Percentiles rank a stretch among this genome's conserved stretches.
Conservation (phyloP, 2,797 vertebrate genomes). For the Margarornis squamiger region DNA sequence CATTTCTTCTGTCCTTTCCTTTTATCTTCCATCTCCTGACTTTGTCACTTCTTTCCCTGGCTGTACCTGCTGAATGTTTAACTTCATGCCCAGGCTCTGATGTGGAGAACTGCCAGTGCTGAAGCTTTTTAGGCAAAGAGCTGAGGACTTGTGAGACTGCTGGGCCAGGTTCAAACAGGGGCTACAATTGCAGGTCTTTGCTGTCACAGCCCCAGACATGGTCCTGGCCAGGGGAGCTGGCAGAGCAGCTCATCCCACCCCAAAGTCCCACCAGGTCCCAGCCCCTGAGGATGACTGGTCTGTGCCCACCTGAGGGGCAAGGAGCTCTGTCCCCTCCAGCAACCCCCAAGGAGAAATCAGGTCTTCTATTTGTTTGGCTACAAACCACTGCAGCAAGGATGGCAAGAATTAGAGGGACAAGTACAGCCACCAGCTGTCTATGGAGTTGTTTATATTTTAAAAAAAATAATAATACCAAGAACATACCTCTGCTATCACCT, state of each 20-base stretch:
- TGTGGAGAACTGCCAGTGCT: neutral
- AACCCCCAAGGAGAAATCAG: neutral
- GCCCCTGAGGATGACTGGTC: neutral
- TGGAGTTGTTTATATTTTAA: neutral
- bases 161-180: neutral
- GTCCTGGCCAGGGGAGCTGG: neutral
- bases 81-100: neutral
- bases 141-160: neutral
- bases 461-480: too few species aligned
- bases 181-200: neutral
- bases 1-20: neutral
- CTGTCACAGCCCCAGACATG: accelerated
- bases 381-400: neutral
- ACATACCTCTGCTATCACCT: accelerated
- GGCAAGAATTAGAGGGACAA: neutral
- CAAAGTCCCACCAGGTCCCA: neutral
- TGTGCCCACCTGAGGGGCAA: neutral
- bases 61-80: neutral
- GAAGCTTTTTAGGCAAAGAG: neutral
- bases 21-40: neutral
- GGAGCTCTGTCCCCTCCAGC: neutral
- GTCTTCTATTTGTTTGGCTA: neutral
- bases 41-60: neutral
- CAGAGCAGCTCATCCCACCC: neutral
- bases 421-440: neutral